These are phyloP conservation scores for Julus scanicus DNA, from an alignment of 2,888 invertebrate genomes.

Conservation along the genomic window DNA sequence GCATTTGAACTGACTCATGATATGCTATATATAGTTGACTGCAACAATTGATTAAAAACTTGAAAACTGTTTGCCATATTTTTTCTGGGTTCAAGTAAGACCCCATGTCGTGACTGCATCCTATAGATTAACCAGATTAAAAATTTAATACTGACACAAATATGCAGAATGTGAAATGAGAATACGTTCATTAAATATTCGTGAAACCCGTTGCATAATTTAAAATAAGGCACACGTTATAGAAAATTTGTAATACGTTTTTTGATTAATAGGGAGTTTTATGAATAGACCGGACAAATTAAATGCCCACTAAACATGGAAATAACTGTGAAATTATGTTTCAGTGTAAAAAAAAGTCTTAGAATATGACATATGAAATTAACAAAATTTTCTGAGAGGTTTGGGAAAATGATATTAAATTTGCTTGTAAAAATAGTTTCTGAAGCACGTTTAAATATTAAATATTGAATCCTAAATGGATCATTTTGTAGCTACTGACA, in stretches of 20 bases:
- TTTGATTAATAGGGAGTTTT: conserved; percentile 13
- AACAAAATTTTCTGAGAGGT: background rate
- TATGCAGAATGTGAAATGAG: background rate
- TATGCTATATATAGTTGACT: background rate
- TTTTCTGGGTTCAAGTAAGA: conserved; percentile 37
- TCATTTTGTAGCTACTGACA: no score
- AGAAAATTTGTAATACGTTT: conserved; percentile 11
- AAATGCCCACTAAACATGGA: conserved; percentile 3
- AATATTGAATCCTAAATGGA: no score
- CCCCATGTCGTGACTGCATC: conserved; percentile 34
- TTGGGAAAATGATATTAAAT: no score
- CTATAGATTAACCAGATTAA: conserved; percentile 39
- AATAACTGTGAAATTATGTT: background rate
- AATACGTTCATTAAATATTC: conserved; percentile 26
- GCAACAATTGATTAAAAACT: conserved; percentile 24
- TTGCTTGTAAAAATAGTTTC: no score
- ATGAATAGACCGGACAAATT: background rate
- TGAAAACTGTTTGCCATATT: conserved; percentile 23
- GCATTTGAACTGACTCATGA: background rate
- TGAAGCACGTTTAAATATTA: no score
- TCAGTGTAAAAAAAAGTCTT: background rate
- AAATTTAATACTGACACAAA: conserved; percentile 7
- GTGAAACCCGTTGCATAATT: conserved; percentile 1
- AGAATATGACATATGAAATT: background rate
- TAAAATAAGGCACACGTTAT: conserved; percentile 23